phyloP scores from a whole-genome alignment of 2,888 invertebrate species.

The Prosopocoilus inquinatus region DNA sequence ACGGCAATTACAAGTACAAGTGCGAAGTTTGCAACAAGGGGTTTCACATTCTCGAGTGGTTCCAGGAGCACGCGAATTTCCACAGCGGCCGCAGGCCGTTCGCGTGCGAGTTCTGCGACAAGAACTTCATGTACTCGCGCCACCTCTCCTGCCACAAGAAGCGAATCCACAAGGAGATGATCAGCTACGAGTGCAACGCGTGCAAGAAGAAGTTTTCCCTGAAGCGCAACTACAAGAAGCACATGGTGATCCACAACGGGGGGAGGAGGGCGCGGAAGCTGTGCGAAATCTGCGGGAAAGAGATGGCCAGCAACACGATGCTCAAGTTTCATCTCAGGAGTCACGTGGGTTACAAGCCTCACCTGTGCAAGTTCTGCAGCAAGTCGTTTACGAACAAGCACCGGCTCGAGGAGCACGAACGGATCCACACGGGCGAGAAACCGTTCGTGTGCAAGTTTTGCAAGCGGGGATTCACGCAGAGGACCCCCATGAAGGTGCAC shows the following conservation, averaged over 20 bases:
- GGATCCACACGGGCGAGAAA: constrained; percentile 43
- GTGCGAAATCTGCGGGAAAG: constrained; percentile 58
- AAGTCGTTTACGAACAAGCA: constrained; percentile 46
- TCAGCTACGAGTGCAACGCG: constrained; percentile 45
- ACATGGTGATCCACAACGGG: constrained; percentile 36
- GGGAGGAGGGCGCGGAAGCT: constrained; percentile 53
- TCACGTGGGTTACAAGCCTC: constrained; percentile 46
- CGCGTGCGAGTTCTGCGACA: constrained; percentile 40
- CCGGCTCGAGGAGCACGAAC: constrained; percentile 41
- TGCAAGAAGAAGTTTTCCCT: constrained; percentile 46
- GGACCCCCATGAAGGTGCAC: constrained; percentile 63
- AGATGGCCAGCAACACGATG: constrained; percentile 54
- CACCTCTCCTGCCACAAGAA: constrained; percentile 19
- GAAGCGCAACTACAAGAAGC: constrained; percentile 47
- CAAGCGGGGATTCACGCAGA: constrained; percentile 62
- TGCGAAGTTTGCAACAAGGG: constrained; percentile 52
- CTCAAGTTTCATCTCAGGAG: constrained; percentile 49
- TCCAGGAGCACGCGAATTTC: constrained; percentile 37
- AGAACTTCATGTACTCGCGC: constrained; percentile 19
- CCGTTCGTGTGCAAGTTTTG: constrained; percentile 56
- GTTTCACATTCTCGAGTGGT: constrained; percentile 51
- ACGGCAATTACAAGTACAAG: constrained; percentile 48
- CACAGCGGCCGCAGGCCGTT: constrained; percentile 40
- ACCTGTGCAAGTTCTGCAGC: constrained; percentile 44
- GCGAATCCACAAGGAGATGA: constrained; percentile 35